Percentiles rank a stretch among this genome's conserved stretches.
phyloP scores from a whole-genome alignment of 2,888 invertebrate species.

The Drosophila atripex region DNA sequence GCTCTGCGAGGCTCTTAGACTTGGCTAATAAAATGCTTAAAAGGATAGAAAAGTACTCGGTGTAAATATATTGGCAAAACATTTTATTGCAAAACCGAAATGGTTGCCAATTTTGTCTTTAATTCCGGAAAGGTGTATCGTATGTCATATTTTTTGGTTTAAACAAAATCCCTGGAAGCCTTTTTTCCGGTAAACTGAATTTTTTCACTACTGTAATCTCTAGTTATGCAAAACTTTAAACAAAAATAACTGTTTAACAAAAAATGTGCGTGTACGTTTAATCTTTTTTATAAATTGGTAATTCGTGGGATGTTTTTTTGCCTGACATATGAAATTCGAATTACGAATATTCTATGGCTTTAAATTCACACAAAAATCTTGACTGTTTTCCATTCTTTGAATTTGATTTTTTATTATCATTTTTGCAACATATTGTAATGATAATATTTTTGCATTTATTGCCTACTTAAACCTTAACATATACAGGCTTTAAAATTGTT shows the following conservation, averaged over 20 bases:
- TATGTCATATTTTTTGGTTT: no score
- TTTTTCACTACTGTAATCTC: no score
- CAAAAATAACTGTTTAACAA: not conserved
- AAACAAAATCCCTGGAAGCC: no score
- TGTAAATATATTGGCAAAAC: no score
- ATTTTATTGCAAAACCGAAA: no score
- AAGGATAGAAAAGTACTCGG: no score
- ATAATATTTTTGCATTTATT: no score
- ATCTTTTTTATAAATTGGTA: not conserved
- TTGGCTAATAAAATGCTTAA: not conserved
- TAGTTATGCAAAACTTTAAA: no score
- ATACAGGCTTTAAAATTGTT: no score
- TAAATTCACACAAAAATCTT: not conserved
- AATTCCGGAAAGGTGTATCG: not conserved
- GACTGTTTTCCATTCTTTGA: not conserved
- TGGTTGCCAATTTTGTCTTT: not conserved
- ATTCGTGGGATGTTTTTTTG: not conserved
- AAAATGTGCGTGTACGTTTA: not conserved
- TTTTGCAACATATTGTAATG: not conserved
- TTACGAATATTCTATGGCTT: not conserved
- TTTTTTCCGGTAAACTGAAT: no score
- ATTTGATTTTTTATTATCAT: not conserved
- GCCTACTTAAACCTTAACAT: no score
- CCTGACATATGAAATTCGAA: no score
- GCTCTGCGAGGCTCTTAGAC: not conserved